A percentile compares a stretch with the other conserved stretches of the same genome.
Evolutionary conservation across 1,140 invertebrate genomes (phyloP).

Genomic region (Colletes gigas): DNA sequence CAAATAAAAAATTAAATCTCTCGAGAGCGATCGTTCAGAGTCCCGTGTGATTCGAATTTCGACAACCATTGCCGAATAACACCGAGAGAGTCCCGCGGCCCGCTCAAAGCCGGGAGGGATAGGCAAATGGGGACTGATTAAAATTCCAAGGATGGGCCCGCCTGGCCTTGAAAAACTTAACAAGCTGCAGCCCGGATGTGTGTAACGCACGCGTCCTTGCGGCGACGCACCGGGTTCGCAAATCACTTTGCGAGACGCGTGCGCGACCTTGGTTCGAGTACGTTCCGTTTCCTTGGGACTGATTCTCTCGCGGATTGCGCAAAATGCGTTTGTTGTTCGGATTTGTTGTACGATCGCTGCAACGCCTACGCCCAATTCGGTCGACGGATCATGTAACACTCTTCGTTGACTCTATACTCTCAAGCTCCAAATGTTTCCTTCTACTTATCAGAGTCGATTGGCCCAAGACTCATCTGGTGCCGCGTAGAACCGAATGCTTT

Average conservation of each 20-base stretch:
- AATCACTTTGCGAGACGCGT: conserved; percentile 51
- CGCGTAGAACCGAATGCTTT: no score
- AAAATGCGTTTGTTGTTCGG: not conserved
- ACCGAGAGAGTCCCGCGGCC: not conserved
- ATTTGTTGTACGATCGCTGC: no score
- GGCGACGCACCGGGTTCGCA: conserved; percentile 17
- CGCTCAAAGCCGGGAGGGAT: not conserved
- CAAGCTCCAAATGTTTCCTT: no score
- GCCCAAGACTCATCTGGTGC: no score
- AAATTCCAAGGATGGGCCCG: conserved; percentile 48
- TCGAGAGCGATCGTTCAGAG: no score
- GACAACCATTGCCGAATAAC: not conserved
- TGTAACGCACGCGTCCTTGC: conserved; percentile 30
- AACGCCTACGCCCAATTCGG: no score
- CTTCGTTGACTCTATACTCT: no score
- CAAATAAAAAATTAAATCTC: no score
- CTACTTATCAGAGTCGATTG: no score
- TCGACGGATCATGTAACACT: no score
- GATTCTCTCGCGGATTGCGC: not conserved
- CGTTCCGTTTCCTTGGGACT: not conserved
- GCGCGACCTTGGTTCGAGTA: not conserved
- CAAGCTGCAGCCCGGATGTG: conserved; percentile 48
- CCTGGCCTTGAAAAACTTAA: conserved; percentile 35
- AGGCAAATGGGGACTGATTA: conserved; percentile 40
- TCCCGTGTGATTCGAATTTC: conserved; percentile 6